Evolutionary conservation across 2,113 vertebrate genomes (phyloP).

Genomic region (Anser cygnoides): DNA sequence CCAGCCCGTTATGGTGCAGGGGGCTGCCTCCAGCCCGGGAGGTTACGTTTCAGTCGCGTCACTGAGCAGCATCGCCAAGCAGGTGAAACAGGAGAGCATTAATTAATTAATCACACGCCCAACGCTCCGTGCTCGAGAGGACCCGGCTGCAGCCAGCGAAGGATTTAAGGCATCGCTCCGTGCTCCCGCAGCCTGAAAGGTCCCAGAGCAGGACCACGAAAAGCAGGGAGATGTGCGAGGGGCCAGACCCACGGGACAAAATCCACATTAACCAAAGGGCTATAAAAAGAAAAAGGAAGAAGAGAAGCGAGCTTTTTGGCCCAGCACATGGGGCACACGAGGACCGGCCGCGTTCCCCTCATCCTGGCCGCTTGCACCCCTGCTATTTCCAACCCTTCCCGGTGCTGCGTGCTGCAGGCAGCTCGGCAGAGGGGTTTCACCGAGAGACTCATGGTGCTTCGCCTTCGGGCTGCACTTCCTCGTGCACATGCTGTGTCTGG

Average conservation of each 20-base stretch:
- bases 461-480: slow-evolving; percentile 3
- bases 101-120: slow-evolving; percentile 32
- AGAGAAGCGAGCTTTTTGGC: rapidly evolving
- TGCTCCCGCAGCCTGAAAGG: not conserved
- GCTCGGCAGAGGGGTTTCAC: slow-evolving; percentile 8
- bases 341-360: not conserved
- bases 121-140: not conserved
- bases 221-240: not conserved
- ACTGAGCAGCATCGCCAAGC: not conserved
- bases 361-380: not conserved
- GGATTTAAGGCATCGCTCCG: not conserved
- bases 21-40: not conserved
- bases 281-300: not conserved
- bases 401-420: not conserved
- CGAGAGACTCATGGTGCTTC: slow-evolving; percentile 2
- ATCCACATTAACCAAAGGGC: not conserved
- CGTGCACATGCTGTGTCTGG: not conserved
- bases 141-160: not conserved
- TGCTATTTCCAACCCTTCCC: not conserved
- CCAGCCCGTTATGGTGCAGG: not conserved
- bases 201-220: not conserved
- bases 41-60: slow-evolving; percentile 20
- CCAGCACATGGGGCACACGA: rapidly evolving
- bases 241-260: not conserved
- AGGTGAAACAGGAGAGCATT: slow-evolving; percentile 34